Conservation (phyloP, 2,113 vertebrate genomes). For the Atrichornis clamosus region DNA sequence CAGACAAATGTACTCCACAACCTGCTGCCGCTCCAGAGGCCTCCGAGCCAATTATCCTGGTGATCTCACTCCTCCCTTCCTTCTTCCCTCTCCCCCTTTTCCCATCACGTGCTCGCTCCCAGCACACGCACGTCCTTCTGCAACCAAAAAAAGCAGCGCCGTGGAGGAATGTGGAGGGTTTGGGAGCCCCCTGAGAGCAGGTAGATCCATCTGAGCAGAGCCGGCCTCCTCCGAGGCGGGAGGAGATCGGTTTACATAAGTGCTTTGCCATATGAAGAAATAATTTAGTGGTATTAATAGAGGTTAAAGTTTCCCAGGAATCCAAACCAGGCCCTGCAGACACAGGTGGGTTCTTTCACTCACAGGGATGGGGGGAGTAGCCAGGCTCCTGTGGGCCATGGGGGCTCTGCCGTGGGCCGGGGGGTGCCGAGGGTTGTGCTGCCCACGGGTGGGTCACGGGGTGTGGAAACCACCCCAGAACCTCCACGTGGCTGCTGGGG, state of each 20-base stretch:
- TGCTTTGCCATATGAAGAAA: conserved; percentile 89
- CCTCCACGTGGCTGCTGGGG: rapidly evolving
- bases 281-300: conserved; percentile 92
- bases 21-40: conserved; percentile 30
- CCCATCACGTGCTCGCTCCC: neutral
- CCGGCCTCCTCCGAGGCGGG: conserved; percentile 61
- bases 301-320: conserved; percentile 90
- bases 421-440: neutral
- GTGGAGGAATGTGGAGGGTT: neutral
- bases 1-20: neutral
- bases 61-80: conserved; percentile 15
- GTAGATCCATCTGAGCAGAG: conserved; percentile 77
- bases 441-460: neutral
- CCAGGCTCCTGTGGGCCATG: conserved; percentile 76
- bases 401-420: conserved; percentile 73
- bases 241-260: conserved; percentile 85
- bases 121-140: conserved; percentile 12
- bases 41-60: neutral
- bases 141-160: neutral
- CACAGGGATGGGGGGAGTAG: conserved; percentile 77
- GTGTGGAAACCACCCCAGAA: neutral
- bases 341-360: conserved; percentile 94
- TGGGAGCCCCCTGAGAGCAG: conserved; percentile 62
- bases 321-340: conserved; percentile 74
- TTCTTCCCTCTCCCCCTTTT: neutral